Conservation (phyloP, 2,888 invertebrate species). For the Sphaerolaimus hirsutus region DNA sequence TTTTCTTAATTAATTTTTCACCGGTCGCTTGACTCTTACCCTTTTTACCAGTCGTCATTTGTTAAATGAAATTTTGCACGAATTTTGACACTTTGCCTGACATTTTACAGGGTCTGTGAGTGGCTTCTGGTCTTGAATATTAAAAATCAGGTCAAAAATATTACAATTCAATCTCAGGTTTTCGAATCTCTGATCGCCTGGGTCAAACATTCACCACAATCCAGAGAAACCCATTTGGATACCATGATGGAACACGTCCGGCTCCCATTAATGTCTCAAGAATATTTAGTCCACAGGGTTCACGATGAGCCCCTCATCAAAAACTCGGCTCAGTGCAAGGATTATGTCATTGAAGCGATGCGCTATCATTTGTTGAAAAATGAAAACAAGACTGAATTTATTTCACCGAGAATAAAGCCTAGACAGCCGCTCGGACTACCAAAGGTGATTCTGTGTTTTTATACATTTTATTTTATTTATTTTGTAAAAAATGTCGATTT, state of each 20-base stretch:
- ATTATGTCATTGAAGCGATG: constrained; percentile 74
- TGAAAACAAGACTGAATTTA: constrained; percentile 49
- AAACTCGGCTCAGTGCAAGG: constrained; percentile 41
- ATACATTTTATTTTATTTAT: not conserved
- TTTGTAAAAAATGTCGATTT: not conserved
- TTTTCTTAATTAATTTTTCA: too few relatives aligned
- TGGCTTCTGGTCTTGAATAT: too few relatives aligned
- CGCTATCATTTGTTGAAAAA: constrained; percentile 70
- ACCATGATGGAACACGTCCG: constrained; percentile 72
- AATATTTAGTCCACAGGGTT: constrained; percentile 64
- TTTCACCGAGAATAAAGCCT: constrained; percentile 52
- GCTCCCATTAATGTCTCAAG: constrained; percentile 63
- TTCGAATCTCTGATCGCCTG: constrained; percentile 60
- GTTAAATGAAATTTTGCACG: too few relatives aligned
- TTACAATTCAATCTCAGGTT: too few relatives aligned
- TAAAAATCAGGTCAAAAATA: too few relatives aligned
- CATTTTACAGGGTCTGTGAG: too few relatives aligned
- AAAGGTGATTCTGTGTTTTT: constrained; percentile 34
- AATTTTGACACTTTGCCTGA: too few relatives aligned
- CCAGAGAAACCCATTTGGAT: constrained; percentile 43
- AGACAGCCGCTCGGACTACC: constrained; percentile 56
- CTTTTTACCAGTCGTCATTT: too few relatives aligned
- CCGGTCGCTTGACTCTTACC: too few relatives aligned
- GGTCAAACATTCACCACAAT: constrained; percentile 46
- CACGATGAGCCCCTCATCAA: constrained; percentile 41